Percentiles rank a stretch among this genome's conserved stretches.
Evolutionary conservation across 1,140 invertebrate species (phyloP).

Genomic region (Drosophila nigrodunni): DNA sequence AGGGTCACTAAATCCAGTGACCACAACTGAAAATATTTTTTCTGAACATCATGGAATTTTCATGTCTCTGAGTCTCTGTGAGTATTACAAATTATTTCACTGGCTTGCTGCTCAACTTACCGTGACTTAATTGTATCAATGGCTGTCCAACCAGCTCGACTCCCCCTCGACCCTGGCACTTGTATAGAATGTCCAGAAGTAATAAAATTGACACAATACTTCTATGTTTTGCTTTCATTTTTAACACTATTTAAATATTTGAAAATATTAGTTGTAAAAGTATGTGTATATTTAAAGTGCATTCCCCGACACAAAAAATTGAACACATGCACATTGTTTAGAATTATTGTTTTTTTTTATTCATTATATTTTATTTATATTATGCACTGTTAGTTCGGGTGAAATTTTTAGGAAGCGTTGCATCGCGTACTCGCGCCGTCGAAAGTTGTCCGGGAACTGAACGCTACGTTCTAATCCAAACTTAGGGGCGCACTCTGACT

Average conservation of each 20-base stretch:
- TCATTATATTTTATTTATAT: slow-evolving; percentile 15
- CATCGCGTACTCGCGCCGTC: slow-evolving; percentile 46
- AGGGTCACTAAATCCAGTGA: slow-evolving; percentile 34
- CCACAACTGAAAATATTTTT: slow-evolving; percentile 45
- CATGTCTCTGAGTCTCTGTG: slow-evolving; percentile 10
- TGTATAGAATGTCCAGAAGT: slow-evolving; percentile 46
- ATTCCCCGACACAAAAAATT: slow-evolving; percentile 23
- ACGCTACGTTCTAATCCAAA: slow-evolving; percentile 68
- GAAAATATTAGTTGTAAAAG: neutral
- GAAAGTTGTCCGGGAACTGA: slow-evolving; percentile 77
- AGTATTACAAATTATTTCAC: slow-evolving; percentile 58
- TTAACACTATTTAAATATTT: neutral
- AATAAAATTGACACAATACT: slow-evolving; percentile 36
- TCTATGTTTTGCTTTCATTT: slow-evolving; percentile 63
- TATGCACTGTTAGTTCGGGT: neutral
- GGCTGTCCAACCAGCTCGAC: slow-evolving; percentile 59
- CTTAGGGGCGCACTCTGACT: slow-evolving; percentile 33
- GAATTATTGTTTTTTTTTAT: neutral
- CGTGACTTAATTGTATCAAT: slow-evolving; percentile 84
- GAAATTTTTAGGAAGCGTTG: slow-evolving; percentile 16
- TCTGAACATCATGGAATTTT: slow-evolving; percentile 11
- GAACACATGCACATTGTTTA: slow-evolving; percentile 33
- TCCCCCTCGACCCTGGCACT: slow-evolving; percentile 25
- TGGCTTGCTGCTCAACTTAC: slow-evolving; percentile 77
- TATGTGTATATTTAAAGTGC: neutral